Evolutionary conservation across 2,888 invertebrate genomes (phyloP).

Genomic region (Xylota segnis): DNA sequence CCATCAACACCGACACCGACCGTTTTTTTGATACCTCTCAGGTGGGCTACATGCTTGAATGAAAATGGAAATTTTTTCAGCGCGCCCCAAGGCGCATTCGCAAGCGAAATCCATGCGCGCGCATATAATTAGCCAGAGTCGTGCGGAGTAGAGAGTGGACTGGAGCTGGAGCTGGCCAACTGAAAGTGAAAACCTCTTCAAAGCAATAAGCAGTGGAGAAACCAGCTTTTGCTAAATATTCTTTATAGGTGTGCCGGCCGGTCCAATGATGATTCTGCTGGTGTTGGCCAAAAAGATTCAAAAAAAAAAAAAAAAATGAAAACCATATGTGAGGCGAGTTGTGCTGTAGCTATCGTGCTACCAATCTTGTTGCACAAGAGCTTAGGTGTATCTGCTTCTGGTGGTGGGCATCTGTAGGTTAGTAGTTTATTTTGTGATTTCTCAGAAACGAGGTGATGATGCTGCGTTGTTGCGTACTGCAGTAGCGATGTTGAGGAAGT

Average conservation of each 20-base stretch:
- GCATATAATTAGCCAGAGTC: conserved; percentile 54
- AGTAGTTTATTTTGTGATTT: conserved; percentile 39
- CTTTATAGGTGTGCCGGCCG: conserved; percentile 42
- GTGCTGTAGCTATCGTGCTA: conserved; percentile 19
- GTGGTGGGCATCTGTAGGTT: conserved; percentile 45
- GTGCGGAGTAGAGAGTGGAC: conserved; percentile 4
- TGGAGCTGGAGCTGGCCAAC: conserved; percentile 13
- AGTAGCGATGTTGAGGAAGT: conserved; percentile 30
- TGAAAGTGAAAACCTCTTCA: conserved; percentile 62
- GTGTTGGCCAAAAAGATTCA: conserved; percentile 26
- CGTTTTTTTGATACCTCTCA: conserved; percentile 3
- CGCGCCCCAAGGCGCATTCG: conserved; percentile 47
- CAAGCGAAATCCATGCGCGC: conserved; percentile 47
- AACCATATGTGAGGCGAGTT: conserved; percentile 30
- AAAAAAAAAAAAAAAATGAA: neutral
- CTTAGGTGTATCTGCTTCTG: conserved; percentile 22
- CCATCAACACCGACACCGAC: conserved; percentile 9
- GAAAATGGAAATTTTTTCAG: conserved; percentile 57
- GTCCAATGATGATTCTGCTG: conserved; percentile 37
- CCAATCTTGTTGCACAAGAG: conserved; percentile 36
- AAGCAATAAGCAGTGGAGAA: conserved; percentile 31
- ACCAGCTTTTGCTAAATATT: conserved; percentile 55
- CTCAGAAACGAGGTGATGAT: neutral
- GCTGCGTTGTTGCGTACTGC: conserved; percentile 6
- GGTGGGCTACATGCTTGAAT: conserved; percentile 52